Evolutionary conservation across 2,797 vertebrate genomes (phyloP), one percentile per base, ranked within the genome.

Genomic region (Acipenser ruthenus): DNA sequence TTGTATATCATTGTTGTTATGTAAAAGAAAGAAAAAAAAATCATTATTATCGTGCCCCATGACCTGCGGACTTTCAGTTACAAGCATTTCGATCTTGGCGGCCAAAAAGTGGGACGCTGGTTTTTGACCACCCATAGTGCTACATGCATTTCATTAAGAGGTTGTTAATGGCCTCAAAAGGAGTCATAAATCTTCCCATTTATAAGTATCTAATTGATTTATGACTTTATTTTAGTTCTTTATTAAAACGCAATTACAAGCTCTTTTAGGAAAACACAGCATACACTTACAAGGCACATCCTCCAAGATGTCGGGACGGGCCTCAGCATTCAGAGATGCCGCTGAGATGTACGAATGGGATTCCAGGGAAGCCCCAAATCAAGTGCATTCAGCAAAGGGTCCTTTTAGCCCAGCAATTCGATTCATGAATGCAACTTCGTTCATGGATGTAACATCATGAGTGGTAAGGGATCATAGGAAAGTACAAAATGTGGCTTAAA

Each of bases 171-270:
- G 60, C 58, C 59, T 49, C 49, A 55, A 9, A 58, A 6, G 51
- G 58, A 67, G 37, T 62, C 66, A 52, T 67, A 67, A 60, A 62
- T 67, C 66, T 23, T 67, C 59, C 48, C 10, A n/a, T 58, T n/a
- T 11, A 47, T 49, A 49, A 12, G 23, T 23, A 60, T 15, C 58
- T 63, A 49, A 67, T 47, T 67, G 50, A 67, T 67, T 67, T 62
- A 67, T 47, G 66, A 23, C 18, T 37, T 37, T 47, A 8, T 50
- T 8, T 23, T 47, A 10, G 6, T 50, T 49, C 47, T 59, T 15
- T 50, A 53, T 61, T 67, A 67, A 67, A 67, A 61, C 12, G 50
- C 15, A n/a, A 53, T 67, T 51, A 51, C 50, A 67, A n/a, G 60
- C n/a, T 49, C 59, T 63, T 67, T 23, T 53, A 50, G 66, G 53